A percentile compares a stretch with the other conserved stretches of the same genome.
Conservation (phyloP, 2,888 invertebrate genomes). For the Nemotelus nigrinus region DNA sequence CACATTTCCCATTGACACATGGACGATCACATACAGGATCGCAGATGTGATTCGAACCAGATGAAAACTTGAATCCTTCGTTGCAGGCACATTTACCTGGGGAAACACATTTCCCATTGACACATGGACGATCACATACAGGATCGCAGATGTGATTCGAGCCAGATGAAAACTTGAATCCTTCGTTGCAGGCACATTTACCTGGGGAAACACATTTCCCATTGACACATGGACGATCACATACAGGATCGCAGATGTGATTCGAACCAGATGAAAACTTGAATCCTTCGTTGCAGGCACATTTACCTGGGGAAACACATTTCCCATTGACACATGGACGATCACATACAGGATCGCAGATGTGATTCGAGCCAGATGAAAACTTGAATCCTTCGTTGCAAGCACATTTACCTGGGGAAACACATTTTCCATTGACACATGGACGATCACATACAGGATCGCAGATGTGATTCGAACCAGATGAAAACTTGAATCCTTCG, state of each 20-base stretch:
- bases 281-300: too few species aligned
- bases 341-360: too few species aligned
- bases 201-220: background rate
- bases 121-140: slow-evolving; percentile 59
- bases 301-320: too few species aligned
- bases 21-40: slow-evolving; percentile 56
- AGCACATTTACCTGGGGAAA: too few species aligned
- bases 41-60: slow-evolving; percentile 50
- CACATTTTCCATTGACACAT: too few species aligned
- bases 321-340: too few species aligned
- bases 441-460: too few species aligned
- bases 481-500: background rate
- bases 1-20: slow-evolving; percentile 59
- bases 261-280: too few species aligned
- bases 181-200: background rate
- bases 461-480: background rate
- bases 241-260: too few species aligned
- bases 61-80: slow-evolving; percentile 58
- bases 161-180: background rate
- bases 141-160: slow-evolving; percentile 56
- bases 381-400: too few species aligned
- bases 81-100: slow-evolving; percentile 64
- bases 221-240: too few species aligned
- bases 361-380: too few species aligned
- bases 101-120: slow-evolving; percentile 63